Evolutionary conservation across 2,888 invertebrate species (phyloP).

Genomic region (Linyphia triangularis): DNA sequence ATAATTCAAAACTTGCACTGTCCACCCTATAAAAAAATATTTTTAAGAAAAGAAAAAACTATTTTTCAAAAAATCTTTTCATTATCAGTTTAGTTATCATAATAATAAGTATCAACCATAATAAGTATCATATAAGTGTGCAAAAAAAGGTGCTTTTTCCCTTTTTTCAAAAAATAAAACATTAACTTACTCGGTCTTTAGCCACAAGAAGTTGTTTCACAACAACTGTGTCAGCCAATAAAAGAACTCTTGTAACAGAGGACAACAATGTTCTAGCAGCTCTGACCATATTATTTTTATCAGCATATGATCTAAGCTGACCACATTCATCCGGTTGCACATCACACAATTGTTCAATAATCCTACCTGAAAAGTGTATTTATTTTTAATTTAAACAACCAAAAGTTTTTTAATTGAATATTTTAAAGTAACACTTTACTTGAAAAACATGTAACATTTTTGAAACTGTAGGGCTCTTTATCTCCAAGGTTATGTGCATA

Average conservation of each 20-base stretch:
- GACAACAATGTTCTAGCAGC: conserved; percentile 95
- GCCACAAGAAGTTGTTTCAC: conserved; percentile 96
- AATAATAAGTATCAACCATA: not conserved
- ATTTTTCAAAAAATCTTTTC: not conserved
- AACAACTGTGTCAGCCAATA: conserved; percentile 97
- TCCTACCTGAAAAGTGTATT: conserved; percentile 85
- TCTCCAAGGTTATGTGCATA: too few species aligned
- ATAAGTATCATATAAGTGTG: not conserved
- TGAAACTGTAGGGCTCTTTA: too few species aligned
- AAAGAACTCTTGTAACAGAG: conserved; percentile 95
- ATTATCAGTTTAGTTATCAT: not conserved
- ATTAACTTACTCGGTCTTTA: conserved; percentile 92
- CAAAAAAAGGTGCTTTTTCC: not conserved
- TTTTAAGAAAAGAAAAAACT: not conserved
- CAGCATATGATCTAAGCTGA: conserved; percentile 74
- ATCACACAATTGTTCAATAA: conserved; percentile 93
- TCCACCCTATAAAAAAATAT: not conserved
- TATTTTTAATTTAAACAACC: not conserved
- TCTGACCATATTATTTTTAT: conserved; percentile 84
- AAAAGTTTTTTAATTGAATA: too few species aligned
- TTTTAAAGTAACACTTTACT: too few species aligned
- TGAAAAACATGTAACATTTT: too few species aligned
- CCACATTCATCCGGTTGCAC: conserved; percentile 81
- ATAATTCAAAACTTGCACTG: not conserved
- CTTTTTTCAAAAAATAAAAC: not conserved